These are phyloP conservation scores for Papilio glaucus DNA, from an alignment of 1,140 invertebrate genomes.

Conservation along the genomic window DNA sequence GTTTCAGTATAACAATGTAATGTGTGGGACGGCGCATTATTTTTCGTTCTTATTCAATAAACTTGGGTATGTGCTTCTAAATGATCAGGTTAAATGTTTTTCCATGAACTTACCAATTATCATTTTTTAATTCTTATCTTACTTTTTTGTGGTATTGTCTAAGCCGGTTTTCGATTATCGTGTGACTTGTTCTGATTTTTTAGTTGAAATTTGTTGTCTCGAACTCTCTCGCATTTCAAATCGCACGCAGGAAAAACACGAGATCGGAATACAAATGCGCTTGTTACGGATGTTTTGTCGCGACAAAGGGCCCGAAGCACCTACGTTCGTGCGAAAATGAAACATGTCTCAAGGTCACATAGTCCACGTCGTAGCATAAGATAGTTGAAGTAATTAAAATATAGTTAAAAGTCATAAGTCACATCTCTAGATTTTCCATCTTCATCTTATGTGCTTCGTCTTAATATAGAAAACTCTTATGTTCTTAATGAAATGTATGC, in stretches of 20 bases:
- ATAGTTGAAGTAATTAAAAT: background rate
- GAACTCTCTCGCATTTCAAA: constrained; percentile 1
- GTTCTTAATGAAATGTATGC: too few species aligned
- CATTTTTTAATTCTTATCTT: too few species aligned
- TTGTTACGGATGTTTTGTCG: constrained; percentile 22
- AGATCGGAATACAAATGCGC: constrained; percentile 24
- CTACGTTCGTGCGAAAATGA: background rate
- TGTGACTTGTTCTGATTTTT: constrained; percentile 9
- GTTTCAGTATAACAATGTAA: too few species aligned
- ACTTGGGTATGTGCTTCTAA: too few species aligned
- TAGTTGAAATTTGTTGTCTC: background rate
- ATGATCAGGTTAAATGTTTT: too few species aligned
- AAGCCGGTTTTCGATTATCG: background rate
- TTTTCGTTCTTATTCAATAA: too few species aligned
- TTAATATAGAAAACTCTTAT: too few species aligned
- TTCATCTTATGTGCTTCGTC: too few species aligned
- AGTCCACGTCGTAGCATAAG: background rate
- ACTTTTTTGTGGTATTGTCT: background rate
- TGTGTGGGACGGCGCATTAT: too few species aligned
- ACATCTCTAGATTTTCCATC: too few species aligned
- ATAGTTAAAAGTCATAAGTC: background rate
- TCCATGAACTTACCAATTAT: too few species aligned
- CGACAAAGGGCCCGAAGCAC: background rate
- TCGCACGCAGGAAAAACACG: constrained; percentile 7
- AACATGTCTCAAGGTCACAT: constrained; percentile 6